Base-by-base conservation (phyloP, 1,140 invertebrate species). In the Drosophila pandora region DNA sequence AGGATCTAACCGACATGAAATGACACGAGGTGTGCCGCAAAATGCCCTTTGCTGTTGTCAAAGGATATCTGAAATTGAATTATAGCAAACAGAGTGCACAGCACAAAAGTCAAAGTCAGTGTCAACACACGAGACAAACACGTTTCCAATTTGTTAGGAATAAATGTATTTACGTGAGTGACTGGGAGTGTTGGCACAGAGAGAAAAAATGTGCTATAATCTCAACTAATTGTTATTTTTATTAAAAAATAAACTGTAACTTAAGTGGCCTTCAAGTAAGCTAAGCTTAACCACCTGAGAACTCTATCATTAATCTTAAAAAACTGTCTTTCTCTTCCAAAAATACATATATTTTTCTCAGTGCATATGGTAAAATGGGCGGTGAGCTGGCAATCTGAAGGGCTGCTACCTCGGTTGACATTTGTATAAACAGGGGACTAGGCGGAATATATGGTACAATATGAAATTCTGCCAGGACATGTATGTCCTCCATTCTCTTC, bases 131-230 rank as follows among this genome's bases (percentile, higher is more conserved):
- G 50, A 57, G 59, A n/a, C 59, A 79, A 62, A 80, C 81, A 84
- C 80, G 81, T 87, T 71, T 76, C 83, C 70, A 76, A 87, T 82
- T 87, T 82, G 83, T 71, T 87, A 41, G 23, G 53, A 59, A 50
- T 71, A 37, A 55, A 58, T 65, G 30, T 53, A 45, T 64, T 32
- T 37, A 52, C 37, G 25, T 64, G 28, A 21, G 52, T 47, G 34
- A 49, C 25, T 28, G 30, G n/a, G 21, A 52, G 32, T 70, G 32
- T 43, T 28, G 52, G 60, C 47, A 64, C 43, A 12, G 43, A 17
- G 1, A 47, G 6, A 21, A 45, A 22, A 13, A 3, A 3, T 17
- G 3, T 13, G 2, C 8, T 10, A 10, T 9, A 34, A 0, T 8
- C 8, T 34, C 3, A 37, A 37, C 9, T 37, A 37, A 37, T 10